Evolutionary conservation across 2,797 vertebrate genomes (phyloP), one percentile per base, ranked within the genome.

Genomic region (Pampus argenteus): DNA sequence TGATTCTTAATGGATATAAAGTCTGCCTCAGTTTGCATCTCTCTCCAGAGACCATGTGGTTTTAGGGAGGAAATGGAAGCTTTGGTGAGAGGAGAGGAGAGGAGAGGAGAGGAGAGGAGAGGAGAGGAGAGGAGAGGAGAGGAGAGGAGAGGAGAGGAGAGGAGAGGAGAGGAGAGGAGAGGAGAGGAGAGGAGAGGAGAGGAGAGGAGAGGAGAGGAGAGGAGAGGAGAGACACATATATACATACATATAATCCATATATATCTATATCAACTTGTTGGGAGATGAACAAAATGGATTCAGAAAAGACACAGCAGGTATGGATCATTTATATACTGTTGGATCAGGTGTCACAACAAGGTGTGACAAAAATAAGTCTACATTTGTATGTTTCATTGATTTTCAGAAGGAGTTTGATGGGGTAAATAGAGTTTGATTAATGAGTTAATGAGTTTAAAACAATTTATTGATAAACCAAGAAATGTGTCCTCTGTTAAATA

Each of bases 1-100:
- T 47, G 71, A 66, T 69, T 79, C 28, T 88, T 91, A 91, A 91
- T 92, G 87, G 82, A 89, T 90, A 91, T 89, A 91, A 87, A 86
- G 87, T 90, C 88, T 91, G 91, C 81, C 70, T 80, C 59, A 69
- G 76, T 79, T 67, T 69, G 82, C 78, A 80, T 84, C 84, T 64
- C 65, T 58, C 83, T 82, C 83, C 81, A 58, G 89, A 82, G 82
- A 86, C 49, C 52, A 66, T 64, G 75, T 66, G 81, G 75, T 88
- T 88, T 79, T 66, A 56, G 68, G 74, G 79, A 60, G 78, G 66
- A 74, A 81, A 82, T 76, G 67, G 45, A 79, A 73, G 68, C 61
- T 81, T 83, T 85, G 82, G 61, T 76, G 74, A 73, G 61, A 59
- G 50, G 77, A 47, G 60, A 69, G 25, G 38, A 38, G 63, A 59